These are phyloP conservation scores for Caerostris extrusa DNA, from an alignment of 1,140 invertebrate species.

Conservation along the genomic window DNA sequence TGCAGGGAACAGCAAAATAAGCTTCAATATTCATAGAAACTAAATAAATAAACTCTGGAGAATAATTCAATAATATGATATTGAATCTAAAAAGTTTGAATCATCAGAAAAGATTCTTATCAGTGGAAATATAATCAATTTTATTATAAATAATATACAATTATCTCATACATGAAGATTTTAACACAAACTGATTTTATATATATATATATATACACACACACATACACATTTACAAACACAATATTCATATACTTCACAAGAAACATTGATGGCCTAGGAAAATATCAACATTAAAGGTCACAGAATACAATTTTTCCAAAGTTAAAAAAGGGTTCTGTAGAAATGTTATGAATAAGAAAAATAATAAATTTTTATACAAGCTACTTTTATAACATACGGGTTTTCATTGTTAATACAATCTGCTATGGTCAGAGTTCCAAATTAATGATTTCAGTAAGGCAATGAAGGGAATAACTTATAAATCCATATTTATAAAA, in stretches of 20 bases:
- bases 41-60: too few species aligned
- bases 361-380: background rate
- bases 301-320: background rate
- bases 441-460: background rate
- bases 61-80: too few species aligned
- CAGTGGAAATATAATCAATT: slow-evolving; percentile 12
- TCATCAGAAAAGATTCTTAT: background rate
- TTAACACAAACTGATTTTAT: background rate
- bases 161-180: background rate
- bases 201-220: background rate
- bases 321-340: background rate
- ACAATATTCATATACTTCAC: slow-evolving; percentile 1
- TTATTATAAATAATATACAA: slow-evolving; percentile 40
- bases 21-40: too few species aligned
- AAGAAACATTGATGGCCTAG: background rate
- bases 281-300: background rate
- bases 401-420: background rate
- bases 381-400: background rate
- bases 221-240: slow-evolving; percentile 1
- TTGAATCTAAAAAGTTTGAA: too few species aligned
- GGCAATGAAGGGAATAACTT: background rate
- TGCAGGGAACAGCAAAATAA: too few species aligned
- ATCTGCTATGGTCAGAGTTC: background rate
- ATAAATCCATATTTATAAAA: background rate
- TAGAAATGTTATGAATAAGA: background rate